Evolutionary conservation across 1,140 invertebrate genomes (phyloP).

Genomic region (Glomeris maerens): DNA sequence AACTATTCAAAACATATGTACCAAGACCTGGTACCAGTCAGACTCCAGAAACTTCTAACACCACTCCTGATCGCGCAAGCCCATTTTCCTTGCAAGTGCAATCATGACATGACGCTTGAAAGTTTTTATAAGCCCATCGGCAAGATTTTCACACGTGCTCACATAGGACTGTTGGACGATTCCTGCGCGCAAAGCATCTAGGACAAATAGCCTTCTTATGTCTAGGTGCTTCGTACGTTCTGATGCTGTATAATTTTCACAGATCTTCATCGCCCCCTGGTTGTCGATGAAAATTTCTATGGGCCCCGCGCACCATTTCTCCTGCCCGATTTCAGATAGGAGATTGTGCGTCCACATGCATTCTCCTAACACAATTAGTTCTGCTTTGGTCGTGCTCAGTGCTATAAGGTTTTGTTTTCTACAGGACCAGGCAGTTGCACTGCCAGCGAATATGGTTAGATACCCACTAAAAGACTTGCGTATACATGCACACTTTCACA

Average conservation of each 20-base stretch:
- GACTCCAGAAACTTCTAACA: too few species aligned
- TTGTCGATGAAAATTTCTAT: slow-evolving; percentile 23
- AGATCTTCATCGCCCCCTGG: slow-evolving; percentile 21
- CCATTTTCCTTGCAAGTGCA: too few species aligned
- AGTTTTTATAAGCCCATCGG: slow-evolving; percentile 20
- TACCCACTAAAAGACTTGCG: slow-evolving; percentile 26
- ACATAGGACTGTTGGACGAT: slow-evolving; percentile 15
- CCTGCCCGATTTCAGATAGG: not conserved
- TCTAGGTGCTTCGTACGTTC: slow-evolving; percentile 24
- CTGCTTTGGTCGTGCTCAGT: slow-evolving; percentile 32
- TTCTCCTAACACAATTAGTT: slow-evolving; percentile 30
- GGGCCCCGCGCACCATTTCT: not conserved
- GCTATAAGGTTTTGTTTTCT: slow-evolving; percentile 35
- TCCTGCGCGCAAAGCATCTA: slow-evolving; percentile 27
- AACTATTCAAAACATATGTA: too few species aligned
- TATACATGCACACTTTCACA: too few species aligned
- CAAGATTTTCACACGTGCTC: slow-evolving; percentile 38
- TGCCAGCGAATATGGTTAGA: slow-evolving; percentile 23
- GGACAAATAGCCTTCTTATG: slow-evolving; percentile 22
- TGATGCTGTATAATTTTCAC: too few species aligned
- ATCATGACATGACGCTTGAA: too few species aligned
- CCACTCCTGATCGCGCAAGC: too few species aligned
- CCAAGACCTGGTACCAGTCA: too few species aligned
- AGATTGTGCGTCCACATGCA: slow-evolving; percentile 26
- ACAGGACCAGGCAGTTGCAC: slow-evolving; percentile 35